phyloP scores from a whole-genome alignment of 2,113 vertebrate genomes.

The Cnemophilus loriae region DNA sequence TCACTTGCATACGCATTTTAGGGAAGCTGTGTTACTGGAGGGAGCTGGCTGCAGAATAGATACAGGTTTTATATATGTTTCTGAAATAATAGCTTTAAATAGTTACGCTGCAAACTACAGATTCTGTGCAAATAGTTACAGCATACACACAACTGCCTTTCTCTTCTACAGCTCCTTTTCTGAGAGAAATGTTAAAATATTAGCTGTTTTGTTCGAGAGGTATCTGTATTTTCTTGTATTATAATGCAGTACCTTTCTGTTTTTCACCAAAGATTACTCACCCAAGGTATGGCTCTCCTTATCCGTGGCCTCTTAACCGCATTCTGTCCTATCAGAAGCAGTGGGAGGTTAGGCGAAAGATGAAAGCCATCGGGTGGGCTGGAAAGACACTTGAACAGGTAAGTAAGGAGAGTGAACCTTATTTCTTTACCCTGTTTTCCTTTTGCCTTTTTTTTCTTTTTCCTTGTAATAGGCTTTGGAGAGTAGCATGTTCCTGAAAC shows the following conservation, averaged over 20 bases:
- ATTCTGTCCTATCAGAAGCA: constrained; percentile 93
- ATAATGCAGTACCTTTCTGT: not conserved
- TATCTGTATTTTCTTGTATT: not conserved
- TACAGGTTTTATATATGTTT: constrained; percentile 44
- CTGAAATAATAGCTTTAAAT: constrained; percentile 55
- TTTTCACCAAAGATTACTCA: constrained; percentile 73
- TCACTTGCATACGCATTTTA: constrained; percentile 74
- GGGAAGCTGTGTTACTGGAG: constrained; percentile 71
- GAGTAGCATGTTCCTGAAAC: not conserved
- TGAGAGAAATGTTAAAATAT: not conserved
- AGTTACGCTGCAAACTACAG: constrained; percentile 17
- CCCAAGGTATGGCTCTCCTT: constrained; percentile 79
- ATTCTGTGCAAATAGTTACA: not conserved
- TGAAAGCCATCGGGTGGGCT: constrained; percentile 96
- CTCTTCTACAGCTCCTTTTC: not conserved
- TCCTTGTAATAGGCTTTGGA: not conserved
- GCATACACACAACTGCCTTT: not conserved
- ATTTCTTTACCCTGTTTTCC: not conserved
- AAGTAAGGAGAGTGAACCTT: not conserved
- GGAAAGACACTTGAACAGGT: constrained; percentile 91
- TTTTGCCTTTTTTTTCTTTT: not conserved
- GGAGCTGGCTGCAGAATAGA: constrained; percentile 58
- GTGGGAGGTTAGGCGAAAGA: constrained; percentile 93
- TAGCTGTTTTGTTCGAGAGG: not conserved
- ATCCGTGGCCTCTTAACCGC: constrained; percentile 80